Conservation (phyloP, 92 coral and sea anemone species). For the Parazoanthus atlanticus region DNA sequence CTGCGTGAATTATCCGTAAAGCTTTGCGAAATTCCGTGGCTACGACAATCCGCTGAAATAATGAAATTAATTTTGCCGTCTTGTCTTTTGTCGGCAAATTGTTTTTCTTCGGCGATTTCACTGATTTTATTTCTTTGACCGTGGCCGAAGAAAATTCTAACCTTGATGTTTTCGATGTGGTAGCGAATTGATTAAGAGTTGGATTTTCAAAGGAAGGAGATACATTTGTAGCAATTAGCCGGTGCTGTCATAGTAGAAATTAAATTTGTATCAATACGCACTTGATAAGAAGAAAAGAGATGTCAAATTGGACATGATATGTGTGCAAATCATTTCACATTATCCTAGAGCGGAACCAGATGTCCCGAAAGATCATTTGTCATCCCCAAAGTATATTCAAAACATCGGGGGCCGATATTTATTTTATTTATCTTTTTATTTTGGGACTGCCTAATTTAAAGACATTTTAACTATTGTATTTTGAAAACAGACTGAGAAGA, state of each 20-base stretch:
- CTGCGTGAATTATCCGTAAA: neutral
- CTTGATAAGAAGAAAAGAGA: constrained; percentile 35
- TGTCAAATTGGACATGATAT: constrained; percentile 22
- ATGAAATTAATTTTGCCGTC: neutral
- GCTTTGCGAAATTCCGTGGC: constrained; percentile 7
- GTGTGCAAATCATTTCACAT: constrained; percentile 41
- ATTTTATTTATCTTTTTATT: constrained; percentile 32
- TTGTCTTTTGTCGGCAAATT: constrained; percentile 1
- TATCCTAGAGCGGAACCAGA: constrained; percentile 30
- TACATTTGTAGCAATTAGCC: constrained; percentile 41
- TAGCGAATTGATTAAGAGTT: constrained; percentile 3
- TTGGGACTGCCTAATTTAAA: constrained; percentile 31
- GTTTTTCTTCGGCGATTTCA: neutral
- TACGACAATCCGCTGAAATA: neutral
- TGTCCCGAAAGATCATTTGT: constrained; percentile 24
- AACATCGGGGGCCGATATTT: constrained; percentile 10
- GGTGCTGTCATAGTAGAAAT: constrained; percentile 41
- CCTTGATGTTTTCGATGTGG: neutral
- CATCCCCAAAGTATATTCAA: constrained; percentile 24
- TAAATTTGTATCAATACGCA: constrained; percentile 34
- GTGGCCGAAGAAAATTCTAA: neutral
- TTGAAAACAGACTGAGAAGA: neutral
- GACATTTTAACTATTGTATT: constrained; percentile 36
- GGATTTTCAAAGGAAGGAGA: constrained; percentile 22
- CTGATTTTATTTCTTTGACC: neutral